These are phyloP conservation scores for Mormyrops attenuatus DNA, from an alignment of 2,797 vertebrate species.

Conservation along the genomic window DNA sequence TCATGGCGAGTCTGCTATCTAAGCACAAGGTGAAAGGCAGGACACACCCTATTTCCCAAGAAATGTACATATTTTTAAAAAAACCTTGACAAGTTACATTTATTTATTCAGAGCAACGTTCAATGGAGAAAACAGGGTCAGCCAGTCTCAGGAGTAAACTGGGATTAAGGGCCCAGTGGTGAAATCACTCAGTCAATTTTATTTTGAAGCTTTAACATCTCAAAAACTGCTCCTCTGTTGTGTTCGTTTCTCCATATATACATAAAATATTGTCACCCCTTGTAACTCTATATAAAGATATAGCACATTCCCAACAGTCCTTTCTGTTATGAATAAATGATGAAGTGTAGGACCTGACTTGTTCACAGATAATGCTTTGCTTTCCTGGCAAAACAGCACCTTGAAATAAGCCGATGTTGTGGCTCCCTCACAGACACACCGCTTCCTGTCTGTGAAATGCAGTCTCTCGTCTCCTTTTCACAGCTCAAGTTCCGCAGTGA, in stretches of 20 bases:
- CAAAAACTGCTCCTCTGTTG: background rate
- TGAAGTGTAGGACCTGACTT: background rate
- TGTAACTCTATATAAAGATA: background rate
- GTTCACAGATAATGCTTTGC: background rate
- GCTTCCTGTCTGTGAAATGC: background rate
- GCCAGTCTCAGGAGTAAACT: background rate
- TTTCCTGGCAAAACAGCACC: background rate
- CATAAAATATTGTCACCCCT: background rate
- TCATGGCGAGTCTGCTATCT: background rate
- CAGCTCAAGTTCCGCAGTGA: background rate
- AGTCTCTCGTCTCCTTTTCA: background rate
- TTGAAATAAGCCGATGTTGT: background rate
- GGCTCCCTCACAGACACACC: background rate
- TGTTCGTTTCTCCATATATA: background rate
- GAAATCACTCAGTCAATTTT: background rate
- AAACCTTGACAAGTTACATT: background rate
- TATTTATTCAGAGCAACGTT: background rate
- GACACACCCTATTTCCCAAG: background rate
- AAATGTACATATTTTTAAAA: background rate
- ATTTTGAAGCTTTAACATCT: background rate
- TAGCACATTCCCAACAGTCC: background rate
- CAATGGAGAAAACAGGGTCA: background rate
- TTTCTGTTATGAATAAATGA: slow-evolving; percentile 1
- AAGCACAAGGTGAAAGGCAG: background rate
- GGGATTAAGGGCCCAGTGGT: background rate